phyloP scores from a whole-genome alignment of 35 echinoderm and acorn worm genomes.

The Ptychodera flava region DNA sequence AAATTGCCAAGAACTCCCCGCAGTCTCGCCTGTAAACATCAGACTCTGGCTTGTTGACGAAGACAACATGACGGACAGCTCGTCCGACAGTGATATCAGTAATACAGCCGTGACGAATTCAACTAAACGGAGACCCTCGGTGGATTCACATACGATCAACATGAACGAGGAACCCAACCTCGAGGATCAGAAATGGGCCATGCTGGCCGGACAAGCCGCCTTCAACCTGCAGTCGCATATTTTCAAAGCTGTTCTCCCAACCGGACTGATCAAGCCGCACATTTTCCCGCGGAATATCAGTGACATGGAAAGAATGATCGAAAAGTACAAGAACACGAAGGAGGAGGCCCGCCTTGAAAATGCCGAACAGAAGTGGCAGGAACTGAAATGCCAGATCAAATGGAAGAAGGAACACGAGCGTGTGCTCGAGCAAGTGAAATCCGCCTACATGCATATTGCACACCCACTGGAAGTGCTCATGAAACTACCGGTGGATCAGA shows the following conservation, averaged over 20 bases:
- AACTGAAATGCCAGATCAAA: constrained; percentile 56
- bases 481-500: constrained; percentile 64
- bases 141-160: no score
- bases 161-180: no score
- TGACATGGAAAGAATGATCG: constrained; percentile 80
- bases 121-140: no score
- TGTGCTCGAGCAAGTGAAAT: constrained; percentile 61
- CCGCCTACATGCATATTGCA: constrained; percentile 86
- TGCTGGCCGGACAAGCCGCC: constrained; percentile 90
- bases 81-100: background rate
- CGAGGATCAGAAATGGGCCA: constrained; percentile 75
- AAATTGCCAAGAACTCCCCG: no score
- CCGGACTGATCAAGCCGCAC: constrained; percentile 89
- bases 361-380: constrained; percentile 81
- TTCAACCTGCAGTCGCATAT: constrained; percentile 91
- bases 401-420: constrained; percentile 66
- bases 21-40: no score
- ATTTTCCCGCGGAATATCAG: constrained; percentile 86
- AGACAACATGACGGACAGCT: background rate
- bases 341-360: constrained; percentile 58
- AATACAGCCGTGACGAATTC: background rate
- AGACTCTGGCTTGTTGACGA: no score
- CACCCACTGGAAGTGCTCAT: constrained; percentile 95
- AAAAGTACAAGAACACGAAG: constrained; percentile 60
- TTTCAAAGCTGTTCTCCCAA: constrained; percentile 78